Conservation (phyloP, 2,113 vertebrate species). For the Anoplopoma fimbria region DNA sequence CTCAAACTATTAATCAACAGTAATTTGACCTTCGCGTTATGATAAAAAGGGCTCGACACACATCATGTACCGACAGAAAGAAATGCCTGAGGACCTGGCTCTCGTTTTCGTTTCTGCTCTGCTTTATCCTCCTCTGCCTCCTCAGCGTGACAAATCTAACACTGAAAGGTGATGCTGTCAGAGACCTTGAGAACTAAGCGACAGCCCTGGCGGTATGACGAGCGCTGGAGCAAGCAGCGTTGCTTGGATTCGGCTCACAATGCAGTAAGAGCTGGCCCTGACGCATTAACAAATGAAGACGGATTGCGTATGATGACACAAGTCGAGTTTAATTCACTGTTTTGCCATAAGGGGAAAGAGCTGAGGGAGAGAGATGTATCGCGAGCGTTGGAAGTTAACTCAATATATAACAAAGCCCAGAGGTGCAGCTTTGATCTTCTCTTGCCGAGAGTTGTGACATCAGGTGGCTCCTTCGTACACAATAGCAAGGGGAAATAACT, state of each 20-base stretch:
- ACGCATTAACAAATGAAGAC: slow-evolving; percentile 77
- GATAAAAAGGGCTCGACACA: slow-evolving; percentile 10
- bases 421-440: slow-evolving; percentile 74
- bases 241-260: slow-evolving; percentile 70
- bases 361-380: slow-evolving; percentile 46
- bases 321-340: slow-evolving; percentile 65
- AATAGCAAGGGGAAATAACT: slow-evolving; percentile 50
- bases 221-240: slow-evolving; percentile 57
- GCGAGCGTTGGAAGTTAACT: slow-evolving; percentile 55
- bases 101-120: not conserved
- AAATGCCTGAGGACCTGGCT: not conserved
- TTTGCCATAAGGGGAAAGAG: slow-evolving; percentile 53
- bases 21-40: slow-evolving; percentile 25
- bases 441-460: slow-evolving; percentile 41
- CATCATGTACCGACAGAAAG: slow-evolving; percentile 5
- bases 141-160: slow-evolving; percentile 46
- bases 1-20: not conserved
- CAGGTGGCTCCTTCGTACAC: slow-evolving; percentile 39
- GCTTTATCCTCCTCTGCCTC: slow-evolving; percentile 1
- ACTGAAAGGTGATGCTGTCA: slow-evolving; percentile 54
- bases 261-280: slow-evolving; percentile 56
- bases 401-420: slow-evolving; percentile 67
- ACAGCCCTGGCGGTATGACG: slow-evolving; percentile 55
- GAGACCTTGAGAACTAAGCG: slow-evolving; percentile 67
- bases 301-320: slow-evolving; percentile 70